Evolutionary conservation across 2,888 invertebrate genomes (phyloP).

Genomic region (Dryobotodes eremita): DNA sequence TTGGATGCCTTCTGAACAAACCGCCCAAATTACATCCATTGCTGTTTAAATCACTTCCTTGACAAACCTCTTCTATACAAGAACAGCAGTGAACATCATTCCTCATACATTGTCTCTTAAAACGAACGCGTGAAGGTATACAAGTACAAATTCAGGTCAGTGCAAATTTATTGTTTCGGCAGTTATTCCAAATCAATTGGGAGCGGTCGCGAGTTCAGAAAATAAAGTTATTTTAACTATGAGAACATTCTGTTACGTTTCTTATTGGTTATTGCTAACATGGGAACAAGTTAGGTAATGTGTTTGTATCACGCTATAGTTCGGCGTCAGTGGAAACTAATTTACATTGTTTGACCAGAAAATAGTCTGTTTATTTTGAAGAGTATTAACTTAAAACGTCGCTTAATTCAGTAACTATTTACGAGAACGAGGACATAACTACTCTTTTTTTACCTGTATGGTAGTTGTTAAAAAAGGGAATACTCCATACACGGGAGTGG

Average conservation of each 20-base stretch:
- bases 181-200: slow-evolving; percentile 49
- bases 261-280: slow-evolving; percentile 32
- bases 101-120: background rate
- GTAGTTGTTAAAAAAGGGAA: background rate
- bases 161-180: slow-evolving; percentile 62
- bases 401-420: background rate
- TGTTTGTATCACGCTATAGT: slow-evolving; percentile 34
- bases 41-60: background rate
- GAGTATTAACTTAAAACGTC: background rate
- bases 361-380: background rate
- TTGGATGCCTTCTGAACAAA: background rate
- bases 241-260: slow-evolving; percentile 52
- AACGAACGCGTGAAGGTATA: slow-evolving; percentile 2
- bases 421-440: too few relatives aligned
- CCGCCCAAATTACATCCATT: background rate
- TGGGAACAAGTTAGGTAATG: slow-evolving; percentile 38
- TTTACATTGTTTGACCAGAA: slow-evolving; percentile 6
- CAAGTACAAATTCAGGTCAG: slow-evolving; percentile 44
- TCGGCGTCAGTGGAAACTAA: background rate
- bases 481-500: too few relatives aligned
- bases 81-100: slow-evolving; percentile 14
- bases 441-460: background rate
- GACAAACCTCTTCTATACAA: background rate
- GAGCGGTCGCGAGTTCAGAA: slow-evolving; percentile 22
- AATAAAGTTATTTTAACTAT: slow-evolving; percentile 50